phyloP scores from a whole-genome alignment of 2,888 invertebrate genomes.

The Drosophila affinis region DNA sequence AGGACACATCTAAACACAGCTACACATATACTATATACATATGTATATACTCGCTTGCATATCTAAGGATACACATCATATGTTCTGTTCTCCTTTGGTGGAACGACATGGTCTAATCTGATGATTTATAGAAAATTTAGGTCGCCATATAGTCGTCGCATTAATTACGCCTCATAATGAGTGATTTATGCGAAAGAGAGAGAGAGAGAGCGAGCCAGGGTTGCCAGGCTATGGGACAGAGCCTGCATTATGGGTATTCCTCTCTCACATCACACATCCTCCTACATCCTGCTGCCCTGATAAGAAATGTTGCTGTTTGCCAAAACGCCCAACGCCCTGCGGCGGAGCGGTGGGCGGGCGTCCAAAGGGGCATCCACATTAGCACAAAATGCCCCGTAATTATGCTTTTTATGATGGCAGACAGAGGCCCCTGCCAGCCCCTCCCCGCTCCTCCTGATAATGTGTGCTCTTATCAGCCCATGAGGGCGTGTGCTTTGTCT shows the following conservation, averaged over 20 bases:
- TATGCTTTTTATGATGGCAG: slow-evolving; percentile 75
- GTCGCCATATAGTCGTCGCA: slow-evolving; percentile 83
- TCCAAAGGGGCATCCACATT: slow-evolving; percentile 78
- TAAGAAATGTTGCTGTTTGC: slow-evolving; percentile 57
- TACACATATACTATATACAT: background rate
- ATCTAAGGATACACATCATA: slow-evolving; percentile 29
- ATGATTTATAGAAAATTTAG: slow-evolving; percentile 84
- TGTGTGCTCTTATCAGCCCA: slow-evolving; percentile 10
- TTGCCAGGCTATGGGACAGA: slow-evolving; percentile 22
- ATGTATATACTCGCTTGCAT: background rate
- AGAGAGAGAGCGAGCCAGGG: slow-evolving; percentile 31
- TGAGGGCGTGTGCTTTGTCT: background rate
- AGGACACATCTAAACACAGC: background rate
- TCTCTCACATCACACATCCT: slow-evolving; percentile 45
- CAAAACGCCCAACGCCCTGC: slow-evolving; percentile 56
- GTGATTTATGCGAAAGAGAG: slow-evolving; percentile 83
- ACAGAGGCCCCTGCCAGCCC: slow-evolving; percentile 29
- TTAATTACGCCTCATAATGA: slow-evolving; percentile 85
- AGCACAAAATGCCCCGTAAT: slow-evolving; percentile 80
- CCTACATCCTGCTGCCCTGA: slow-evolving; percentile 61
- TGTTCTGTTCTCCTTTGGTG: slow-evolving; percentile 19
- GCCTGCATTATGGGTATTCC: slow-evolving; percentile 26
- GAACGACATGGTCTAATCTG: slow-evolving; percentile 80
- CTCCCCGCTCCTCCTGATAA: slow-evolving; percentile 13
- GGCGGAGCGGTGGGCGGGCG: slow-evolving; percentile 37